phyloP scores from a whole-genome alignment of 2,888 invertebrate genomes.

The Busseola fusca region DNA sequence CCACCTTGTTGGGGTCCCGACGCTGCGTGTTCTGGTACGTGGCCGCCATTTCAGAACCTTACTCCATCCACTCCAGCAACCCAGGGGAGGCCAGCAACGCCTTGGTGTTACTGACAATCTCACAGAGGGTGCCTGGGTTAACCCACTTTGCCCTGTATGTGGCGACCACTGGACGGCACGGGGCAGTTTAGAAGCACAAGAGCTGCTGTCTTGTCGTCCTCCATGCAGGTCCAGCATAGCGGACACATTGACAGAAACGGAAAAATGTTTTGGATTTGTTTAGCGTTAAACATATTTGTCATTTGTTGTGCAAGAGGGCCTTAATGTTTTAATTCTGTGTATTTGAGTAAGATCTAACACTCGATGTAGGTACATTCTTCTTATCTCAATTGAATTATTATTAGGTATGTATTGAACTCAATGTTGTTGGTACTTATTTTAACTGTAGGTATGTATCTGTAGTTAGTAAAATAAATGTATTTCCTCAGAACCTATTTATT shows the following conservation, averaged over 20 bases:
- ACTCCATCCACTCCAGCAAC: too few relatives aligned
- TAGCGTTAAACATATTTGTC: background rate
- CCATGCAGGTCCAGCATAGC: too few relatives aligned
- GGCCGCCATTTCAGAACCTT: too few relatives aligned
- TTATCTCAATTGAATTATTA: background rate
- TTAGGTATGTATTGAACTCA: background rate
- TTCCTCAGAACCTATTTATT: background rate
- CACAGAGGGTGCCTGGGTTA: too few relatives aligned
- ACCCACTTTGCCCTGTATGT: too few relatives aligned
- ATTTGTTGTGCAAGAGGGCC: background rate
- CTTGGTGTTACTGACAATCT: too few relatives aligned
- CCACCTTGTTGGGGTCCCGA: too few relatives aligned
- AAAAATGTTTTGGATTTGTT: background rate
- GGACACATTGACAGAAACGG: background rate
- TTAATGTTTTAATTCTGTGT: background rate
- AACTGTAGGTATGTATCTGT: background rate
- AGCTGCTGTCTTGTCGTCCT: too few relatives aligned
- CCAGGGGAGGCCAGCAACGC: too few relatives aligned
- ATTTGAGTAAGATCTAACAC: conserved; percentile 7
- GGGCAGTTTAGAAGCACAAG: too few relatives aligned
- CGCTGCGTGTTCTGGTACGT: too few relatives aligned
- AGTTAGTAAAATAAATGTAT: background rate
- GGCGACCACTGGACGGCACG: too few relatives aligned
- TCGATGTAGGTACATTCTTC: background rate
- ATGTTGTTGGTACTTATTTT: background rate